Evolutionary conservation across 2,888 invertebrate species (phyloP).

Genomic region (Callyntrura sp.): DNA sequence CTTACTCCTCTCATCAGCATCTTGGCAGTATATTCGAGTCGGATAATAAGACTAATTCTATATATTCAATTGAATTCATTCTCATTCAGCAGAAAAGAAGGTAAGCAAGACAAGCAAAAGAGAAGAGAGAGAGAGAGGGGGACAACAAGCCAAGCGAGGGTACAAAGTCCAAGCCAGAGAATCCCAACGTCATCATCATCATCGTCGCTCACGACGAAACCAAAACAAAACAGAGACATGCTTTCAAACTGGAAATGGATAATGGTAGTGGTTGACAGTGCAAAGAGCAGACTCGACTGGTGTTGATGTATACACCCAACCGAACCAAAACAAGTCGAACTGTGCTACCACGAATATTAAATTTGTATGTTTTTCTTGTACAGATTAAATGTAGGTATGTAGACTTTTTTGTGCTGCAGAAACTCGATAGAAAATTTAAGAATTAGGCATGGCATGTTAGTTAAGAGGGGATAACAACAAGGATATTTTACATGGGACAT

Average conservation of each 20-base stretch:
- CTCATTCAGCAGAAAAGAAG: neutral
- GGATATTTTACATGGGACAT: neutral
- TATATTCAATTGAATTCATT: neutral
- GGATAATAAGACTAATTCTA: neutral
- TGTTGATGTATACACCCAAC: neutral
- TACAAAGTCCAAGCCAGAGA: constrained; percentile 57
- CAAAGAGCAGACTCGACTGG: neutral
- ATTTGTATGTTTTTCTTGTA: neutral
- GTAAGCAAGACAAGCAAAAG: neutral
- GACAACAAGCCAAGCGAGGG: constrained; percentile 24
- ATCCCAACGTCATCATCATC: constrained; percentile 9
- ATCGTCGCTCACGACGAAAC: constrained; percentile 2
- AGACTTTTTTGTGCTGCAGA: neutral
- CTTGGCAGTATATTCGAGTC: no score
- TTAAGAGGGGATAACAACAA: no score
- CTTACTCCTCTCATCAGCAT: neutral
- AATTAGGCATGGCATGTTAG: no score
- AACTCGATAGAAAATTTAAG: neutral
- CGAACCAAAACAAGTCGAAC: constrained; percentile 42
- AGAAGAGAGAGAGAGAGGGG: neutral
- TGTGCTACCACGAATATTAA: neutral
- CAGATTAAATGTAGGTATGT: neutral
- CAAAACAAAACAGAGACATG: constrained; percentile 51
- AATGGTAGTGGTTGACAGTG: no score
- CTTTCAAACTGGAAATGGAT: constrained; percentile 31